Evolutionary conservation across 2,113 vertebrate genomes (phyloP).

Genomic region (Saguinus imperator): DNA sequence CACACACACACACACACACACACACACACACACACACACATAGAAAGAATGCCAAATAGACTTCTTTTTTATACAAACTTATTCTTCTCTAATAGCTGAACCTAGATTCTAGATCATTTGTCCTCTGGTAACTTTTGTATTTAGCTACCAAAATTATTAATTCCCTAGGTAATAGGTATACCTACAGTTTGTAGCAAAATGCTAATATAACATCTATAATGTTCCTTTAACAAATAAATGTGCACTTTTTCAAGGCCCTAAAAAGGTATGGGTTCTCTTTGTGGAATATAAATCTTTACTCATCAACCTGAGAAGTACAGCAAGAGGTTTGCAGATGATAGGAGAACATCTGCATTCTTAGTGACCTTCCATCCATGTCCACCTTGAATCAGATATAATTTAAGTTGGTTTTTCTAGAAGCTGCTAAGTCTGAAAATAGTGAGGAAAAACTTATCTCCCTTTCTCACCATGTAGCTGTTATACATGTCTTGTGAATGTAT

Average conservation of each 20-base stretch:
- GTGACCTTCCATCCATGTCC: neutral
- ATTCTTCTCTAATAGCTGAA: conserved; percentile 37
- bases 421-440: neutral
- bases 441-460: neutral
- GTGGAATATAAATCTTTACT: conserved; percentile 1
- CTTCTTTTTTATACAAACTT: conserved; percentile 39
- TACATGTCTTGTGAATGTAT: neutral
- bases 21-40: too few species aligned
- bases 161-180: conserved; percentile 7
- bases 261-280: neutral
- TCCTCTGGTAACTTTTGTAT: conserved; percentile 27
- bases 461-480: neutral
- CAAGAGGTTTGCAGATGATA: neutral
- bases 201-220: conserved; percentile 23
- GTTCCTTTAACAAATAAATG: conserved; percentile 23
- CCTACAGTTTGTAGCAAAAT: conserved; percentile 17
- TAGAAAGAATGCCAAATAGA: neutral
- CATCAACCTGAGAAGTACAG: neutral
- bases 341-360: neutral
- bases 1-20: too few species aligned
- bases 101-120: conserved; percentile 40
- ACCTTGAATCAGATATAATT: neutral
- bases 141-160: conserved; percentile 17
- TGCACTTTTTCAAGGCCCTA: neutral
- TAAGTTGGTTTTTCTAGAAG: neutral